Base-by-base conservation (phyloP, 2,797 vertebrate genomes). In the Pithecia hirsuta region DNA sequence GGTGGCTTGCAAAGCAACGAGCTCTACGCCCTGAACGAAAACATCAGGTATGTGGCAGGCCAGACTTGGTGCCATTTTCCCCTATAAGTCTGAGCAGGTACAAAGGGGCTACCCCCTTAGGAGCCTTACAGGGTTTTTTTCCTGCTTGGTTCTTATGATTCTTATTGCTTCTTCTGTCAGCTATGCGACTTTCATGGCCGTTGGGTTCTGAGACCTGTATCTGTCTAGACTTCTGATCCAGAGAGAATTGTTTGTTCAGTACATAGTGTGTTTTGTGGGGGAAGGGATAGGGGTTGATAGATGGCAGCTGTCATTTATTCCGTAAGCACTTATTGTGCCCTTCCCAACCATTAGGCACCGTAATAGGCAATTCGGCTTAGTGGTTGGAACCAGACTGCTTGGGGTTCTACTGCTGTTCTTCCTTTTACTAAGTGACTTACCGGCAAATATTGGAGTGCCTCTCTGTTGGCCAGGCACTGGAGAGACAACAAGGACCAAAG, bases 11-110 rank as follows among this genome's bases (percentile, higher is more conserved):
- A 99, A 98, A 97, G 97, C 76, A 99, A 99, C 36, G 99, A 99
- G 96, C 99, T 99, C 13, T 99, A 99, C 97, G 98, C 97, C 0
- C 99, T 99, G 80, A 99, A 99, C 10, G 99, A 99, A 98, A 99
- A 99, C 98, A 99, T 99, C 99, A 99, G 99, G 99, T 99, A 98
- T 24, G 96, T 92, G 17, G 2, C 46, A 75, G 90, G 95, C 39
- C 61, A 7, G n/a, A 1, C n/a, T 39, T 61, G 55, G 55, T 39
- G 10, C 26, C 11, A 1, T 33, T 74, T 74, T 4, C n/a, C 4
- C 20, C 14, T 0, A 0, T 55, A 80, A 50, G 17, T 7, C 26
- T 57, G 84, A 36, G 30, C 55, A 22, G 81, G 70, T 14, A 6
- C 14, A 5, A 13, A 17, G 10, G 30, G 15, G 24, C 76, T 30